Percentiles rank a stretch among this genome's conserved stretches.
Conservation (phyloP, 2,113 vertebrate species). For the Callocephalon fimbriatum region DNA sequence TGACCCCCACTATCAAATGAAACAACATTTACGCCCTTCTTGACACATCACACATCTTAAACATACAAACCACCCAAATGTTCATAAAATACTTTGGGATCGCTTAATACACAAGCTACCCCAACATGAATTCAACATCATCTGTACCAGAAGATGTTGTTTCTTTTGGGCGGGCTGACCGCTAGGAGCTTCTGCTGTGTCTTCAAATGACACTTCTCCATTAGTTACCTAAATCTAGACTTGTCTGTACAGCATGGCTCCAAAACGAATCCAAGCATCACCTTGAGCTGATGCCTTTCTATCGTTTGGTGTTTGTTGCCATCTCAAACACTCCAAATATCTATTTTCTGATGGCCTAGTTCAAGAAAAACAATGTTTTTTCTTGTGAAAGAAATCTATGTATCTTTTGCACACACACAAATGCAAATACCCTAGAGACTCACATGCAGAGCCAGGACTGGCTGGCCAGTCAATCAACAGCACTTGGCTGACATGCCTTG, state of each 20-base stretch:
- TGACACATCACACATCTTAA: background rate
- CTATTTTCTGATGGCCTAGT: background rate
- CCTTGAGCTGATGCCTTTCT: background rate
- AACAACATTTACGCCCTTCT: background rate
- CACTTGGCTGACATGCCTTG: background rate
- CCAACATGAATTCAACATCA: background rate
- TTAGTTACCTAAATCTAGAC: background rate
- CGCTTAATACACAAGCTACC: background rate
- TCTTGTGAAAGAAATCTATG: background rate
- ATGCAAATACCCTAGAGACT: background rate
- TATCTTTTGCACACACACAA: background rate
- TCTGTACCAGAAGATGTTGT: background rate
- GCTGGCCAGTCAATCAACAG: background rate
- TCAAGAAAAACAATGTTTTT: background rate
- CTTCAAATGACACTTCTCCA: background rate
- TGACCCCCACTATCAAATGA: background rate
- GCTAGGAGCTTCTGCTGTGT: background rate
- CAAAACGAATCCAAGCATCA: background rate
- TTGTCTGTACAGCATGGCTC: accelerated
- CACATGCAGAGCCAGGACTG: accelerated
- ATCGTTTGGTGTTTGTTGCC: background rate
- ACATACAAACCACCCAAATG: background rate
- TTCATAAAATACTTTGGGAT: background rate
- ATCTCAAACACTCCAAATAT: background rate
- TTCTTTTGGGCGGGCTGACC: background rate